Conservation (phyloP, 2,113 vertebrate genomes). For the Microcebus tavaratra region DNA sequence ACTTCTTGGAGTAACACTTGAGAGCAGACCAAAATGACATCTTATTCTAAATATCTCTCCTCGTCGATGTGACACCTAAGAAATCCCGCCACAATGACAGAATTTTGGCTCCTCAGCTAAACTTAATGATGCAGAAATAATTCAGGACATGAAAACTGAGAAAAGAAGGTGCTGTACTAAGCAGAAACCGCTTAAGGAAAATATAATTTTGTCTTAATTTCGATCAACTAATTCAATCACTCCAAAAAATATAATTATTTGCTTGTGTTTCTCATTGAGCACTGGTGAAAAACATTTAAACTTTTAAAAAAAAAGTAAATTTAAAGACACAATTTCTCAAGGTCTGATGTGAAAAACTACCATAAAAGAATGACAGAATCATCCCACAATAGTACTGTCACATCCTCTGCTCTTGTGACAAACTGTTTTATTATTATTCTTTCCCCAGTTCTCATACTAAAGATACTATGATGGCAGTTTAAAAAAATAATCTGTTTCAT, state of each 20-base stretch:
- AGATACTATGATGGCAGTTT: not conserved
- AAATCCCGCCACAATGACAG: conserved; percentile 53
- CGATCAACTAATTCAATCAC: conserved; percentile 64
- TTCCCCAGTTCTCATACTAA: conserved; percentile 31
- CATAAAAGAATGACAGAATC: not conserved
- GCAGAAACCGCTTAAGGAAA: conserved; percentile 62
- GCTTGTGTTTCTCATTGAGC: conserved; percentile 33
- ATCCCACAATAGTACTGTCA: not conserved
- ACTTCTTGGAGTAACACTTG: conserved; percentile 71
- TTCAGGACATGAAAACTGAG: conserved; percentile 57
- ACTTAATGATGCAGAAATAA: conserved; percentile 49
- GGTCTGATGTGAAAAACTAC: conserved; percentile 50
- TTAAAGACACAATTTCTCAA: conserved; percentile 28
- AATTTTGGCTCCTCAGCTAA: conserved; percentile 57
- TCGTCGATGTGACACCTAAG: conserved; percentile 33
- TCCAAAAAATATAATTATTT: conserved; percentile 49
- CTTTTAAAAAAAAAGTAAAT: conserved; percentile 55
- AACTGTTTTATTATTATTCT: conserved; percentile 6
- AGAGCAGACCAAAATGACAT: conserved; percentile 66
- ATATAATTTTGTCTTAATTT: conserved; percentile 66
- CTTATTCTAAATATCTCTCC: conserved; percentile 64
- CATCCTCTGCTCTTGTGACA: not conserved
- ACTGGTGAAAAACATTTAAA: not conserved
- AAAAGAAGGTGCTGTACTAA: not conserved
- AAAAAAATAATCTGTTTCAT: conserved; percentile 15